Evolutionary conservation across 1,140 invertebrate species (phyloP).

Genomic region (Polypedilum pembai): DNA sequence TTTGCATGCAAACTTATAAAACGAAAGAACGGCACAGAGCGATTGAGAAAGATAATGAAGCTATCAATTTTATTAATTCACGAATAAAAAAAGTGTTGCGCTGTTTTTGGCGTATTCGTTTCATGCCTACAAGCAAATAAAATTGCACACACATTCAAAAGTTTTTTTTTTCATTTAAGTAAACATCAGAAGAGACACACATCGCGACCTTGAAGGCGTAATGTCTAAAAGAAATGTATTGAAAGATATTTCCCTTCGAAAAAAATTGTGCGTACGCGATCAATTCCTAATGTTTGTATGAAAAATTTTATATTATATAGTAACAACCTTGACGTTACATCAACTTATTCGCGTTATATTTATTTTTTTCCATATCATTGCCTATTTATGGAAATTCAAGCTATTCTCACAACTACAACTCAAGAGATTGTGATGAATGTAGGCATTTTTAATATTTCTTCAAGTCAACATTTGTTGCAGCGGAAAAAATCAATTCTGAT

Average conservation of each 20-base stretch:
- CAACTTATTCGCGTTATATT: background rate
- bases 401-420: background rate
- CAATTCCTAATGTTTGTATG: background rate
- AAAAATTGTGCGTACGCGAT: background rate
- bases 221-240: slow-evolving; percentile 1
- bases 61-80: slow-evolving; percentile 23
- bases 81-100: background rate
- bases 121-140: too few relatives aligned
- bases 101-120: background rate
- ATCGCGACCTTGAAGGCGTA: background rate
- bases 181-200: background rate
- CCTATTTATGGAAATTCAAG: slow-evolving; percentile 10
- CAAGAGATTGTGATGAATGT: background rate
- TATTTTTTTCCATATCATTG: slow-evolving; percentile 8
- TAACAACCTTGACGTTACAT: background rate
- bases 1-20: background rate
- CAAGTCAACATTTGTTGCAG: too few relatives aligned
- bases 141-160: background rate
- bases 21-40: background rate
- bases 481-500: too few relatives aligned
- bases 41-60: slow-evolving; percentile 25
- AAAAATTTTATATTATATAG: background rate
- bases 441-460: background rate
- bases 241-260: background rate
- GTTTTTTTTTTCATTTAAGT: background rate